phyloP scores from a whole-genome alignment of 2,797 vertebrate genomes.

The Tachyglossus aculeatus region DNA sequence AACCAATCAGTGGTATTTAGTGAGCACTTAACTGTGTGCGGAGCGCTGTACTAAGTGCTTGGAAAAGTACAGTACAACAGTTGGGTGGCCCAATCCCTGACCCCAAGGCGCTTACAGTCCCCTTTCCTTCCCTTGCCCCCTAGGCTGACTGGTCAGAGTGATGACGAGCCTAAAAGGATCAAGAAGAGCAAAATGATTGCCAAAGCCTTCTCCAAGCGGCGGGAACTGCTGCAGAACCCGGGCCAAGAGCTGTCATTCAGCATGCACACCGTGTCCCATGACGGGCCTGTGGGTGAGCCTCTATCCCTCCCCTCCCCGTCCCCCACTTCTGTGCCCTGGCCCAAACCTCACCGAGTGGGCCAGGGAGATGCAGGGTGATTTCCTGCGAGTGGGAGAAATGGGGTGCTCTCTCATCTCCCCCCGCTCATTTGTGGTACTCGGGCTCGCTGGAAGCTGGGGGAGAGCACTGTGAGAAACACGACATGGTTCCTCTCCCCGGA shows the following conservation, averaged over 20 bases:
- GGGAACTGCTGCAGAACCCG: slow-evolving; percentile 93
- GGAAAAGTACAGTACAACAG: too few relatives aligned
- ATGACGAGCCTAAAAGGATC: slow-evolving; percentile 95
- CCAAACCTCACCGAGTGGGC: neutral
- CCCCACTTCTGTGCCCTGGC: accelerated
- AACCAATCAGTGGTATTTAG: too few relatives aligned
- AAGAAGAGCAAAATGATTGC: slow-evolving; percentile 99
- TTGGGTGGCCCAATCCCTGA: too few relatives aligned
- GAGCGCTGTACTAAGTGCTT: too few relatives aligned
- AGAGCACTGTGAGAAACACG: neutral
- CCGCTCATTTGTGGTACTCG: neutral
- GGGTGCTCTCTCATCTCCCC: neutral
- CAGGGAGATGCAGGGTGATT: neutral
- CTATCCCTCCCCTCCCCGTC: neutral
- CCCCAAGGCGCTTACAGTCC: too few relatives aligned
- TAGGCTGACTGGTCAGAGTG: slow-evolving; percentile 93
- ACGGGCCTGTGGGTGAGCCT: slow-evolving; percentile 93
- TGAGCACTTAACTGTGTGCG: too few relatives aligned
- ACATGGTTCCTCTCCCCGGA: neutral
- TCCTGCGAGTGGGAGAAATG: neutral
- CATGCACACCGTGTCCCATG: slow-evolving; percentile 95
- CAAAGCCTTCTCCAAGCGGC: slow-evolving; percentile 94
- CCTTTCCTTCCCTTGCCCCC: too few relatives aligned
- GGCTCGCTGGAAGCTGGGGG: too few relatives aligned
- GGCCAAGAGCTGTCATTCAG: slow-evolving; percentile 95